phyloP scores from a whole-genome alignment of 23 tunicate genomes.

The Styela plicata region DNA sequence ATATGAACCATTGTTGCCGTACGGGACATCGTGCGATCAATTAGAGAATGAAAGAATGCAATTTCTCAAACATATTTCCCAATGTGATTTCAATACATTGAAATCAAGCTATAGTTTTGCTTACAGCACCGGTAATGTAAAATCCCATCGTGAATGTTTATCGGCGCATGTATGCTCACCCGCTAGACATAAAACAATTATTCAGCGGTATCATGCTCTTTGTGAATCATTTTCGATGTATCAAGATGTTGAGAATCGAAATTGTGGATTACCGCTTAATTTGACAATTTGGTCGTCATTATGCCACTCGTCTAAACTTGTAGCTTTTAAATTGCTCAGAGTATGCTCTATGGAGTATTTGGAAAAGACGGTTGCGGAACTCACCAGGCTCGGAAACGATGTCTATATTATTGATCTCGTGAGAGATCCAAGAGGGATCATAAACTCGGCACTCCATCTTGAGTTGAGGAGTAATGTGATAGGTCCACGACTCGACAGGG shows the following conservation, averaged over 20 bases:
- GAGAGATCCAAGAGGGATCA: constrained; percentile 4
- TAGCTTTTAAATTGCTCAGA: background rate
- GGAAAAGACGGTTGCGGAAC: background rate
- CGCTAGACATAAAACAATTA: background rate
- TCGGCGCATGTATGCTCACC: background rate
- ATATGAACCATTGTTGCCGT: constrained; percentile 10
- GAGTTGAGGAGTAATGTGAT: background rate
- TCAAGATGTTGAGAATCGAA: background rate
- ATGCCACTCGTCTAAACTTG: background rate
- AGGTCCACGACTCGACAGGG: background rate
- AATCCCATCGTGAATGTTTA: background rate
- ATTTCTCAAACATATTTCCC: background rate
- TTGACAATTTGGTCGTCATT: background rate
- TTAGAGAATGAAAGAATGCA: background rate
- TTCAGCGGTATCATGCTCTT: background rate
- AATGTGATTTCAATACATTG: background rate
- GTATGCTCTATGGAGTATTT: background rate
- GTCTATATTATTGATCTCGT: constrained; percentile 1
- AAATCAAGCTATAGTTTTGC: background rate
- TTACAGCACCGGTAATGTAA: background rate
- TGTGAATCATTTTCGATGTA: background rate
- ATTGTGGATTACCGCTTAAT: background rate
- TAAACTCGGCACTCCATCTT: background rate
- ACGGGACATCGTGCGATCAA: background rate
- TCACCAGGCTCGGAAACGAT: background rate